Evolutionary conservation across 1,140 invertebrate species (phyloP), one percentile per base, ranked within the genome.

Genomic region (Cyphomyrmex costatus): DNA sequence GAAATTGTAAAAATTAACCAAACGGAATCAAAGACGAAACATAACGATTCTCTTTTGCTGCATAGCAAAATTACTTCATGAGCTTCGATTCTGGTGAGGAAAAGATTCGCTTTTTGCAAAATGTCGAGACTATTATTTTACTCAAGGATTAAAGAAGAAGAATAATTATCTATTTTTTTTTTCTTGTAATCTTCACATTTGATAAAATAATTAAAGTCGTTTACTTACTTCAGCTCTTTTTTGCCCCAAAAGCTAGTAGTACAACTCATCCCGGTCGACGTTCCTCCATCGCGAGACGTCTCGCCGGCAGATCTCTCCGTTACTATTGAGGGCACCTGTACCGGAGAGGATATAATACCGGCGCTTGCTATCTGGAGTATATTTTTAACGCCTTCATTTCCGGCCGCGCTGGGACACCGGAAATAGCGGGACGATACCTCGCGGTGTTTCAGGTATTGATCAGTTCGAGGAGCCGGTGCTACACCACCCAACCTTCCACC

Each of bases 371-470:
- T 92, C 89, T 91, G 58, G 49, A 63, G 73, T 92, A 91, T 91
- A 92, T 92, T 94, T 94, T 93, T 94, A 94, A 93, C 94, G 94
- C 93, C 92, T 95, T 95, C 94, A 95, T 95, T 95, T 95, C 94
- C 94, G 94, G 90, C 88, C 88, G 89, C 89, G 91, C 88, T 91
- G 93, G 90, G 91, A 94, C 93, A 94, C 93, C 94, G 94, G 94
- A 95, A 94, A 95, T 94, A 94, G 91, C 94, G 92, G 90, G 89
- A 94, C 94, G 94, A 94, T 95, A 95, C 94, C 93, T 94, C 93
- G 93, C 93, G 93, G 94, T 95, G 94, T 95, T 94, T 94, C 93
- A 94, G 94, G 94, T 95, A 95, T 95, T 95, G 94, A 95, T 95
- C 94, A 95, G 94, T 94, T 94, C 92, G 89, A 90, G 85, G 86